phyloP scores from a whole-genome alignment of 2,888 invertebrate genomes.

The Syrphus vitripennis region DNA sequence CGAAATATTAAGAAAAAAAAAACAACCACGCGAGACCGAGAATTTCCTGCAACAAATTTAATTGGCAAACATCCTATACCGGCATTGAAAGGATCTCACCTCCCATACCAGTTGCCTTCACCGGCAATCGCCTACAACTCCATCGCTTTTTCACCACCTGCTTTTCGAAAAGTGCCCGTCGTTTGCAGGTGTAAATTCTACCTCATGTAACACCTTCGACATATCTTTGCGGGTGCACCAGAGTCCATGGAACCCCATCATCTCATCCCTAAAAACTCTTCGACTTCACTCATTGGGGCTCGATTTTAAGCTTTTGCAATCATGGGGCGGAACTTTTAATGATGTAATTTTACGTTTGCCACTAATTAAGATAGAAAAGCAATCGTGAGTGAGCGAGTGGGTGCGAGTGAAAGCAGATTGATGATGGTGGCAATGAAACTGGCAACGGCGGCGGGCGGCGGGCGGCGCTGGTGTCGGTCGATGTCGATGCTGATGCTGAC shows the following conservation, averaged over 20 bases:
- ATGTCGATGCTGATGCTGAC: background rate
- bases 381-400: slow-evolving; percentile 59
- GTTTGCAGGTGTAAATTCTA: slow-evolving; percentile 60
- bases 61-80: slow-evolving; percentile 67
- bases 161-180: slow-evolving; percentile 29
- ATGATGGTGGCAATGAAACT: background rate
- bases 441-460: background rate
- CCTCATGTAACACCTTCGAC: slow-evolving; percentile 63
- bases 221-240: slow-evolving; percentile 54
- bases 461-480: background rate
- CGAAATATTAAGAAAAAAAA: background rate
- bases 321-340: slow-evolving; percentile 71
- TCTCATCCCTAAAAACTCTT: slow-evolving; percentile 10
- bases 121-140: background rate
- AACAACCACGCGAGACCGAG: slow-evolving; percentile 52
- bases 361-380: slow-evolving; percentile 72
- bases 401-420: slow-evolving; percentile 17
- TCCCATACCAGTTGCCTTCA: background rate
- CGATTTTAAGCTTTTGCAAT: slow-evolving; percentile 63
- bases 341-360: slow-evolving; percentile 72
- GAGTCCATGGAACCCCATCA: slow-evolving; percentile 33
- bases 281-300: background rate
- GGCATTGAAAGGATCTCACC: slow-evolving; percentile 61
- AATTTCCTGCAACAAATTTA: slow-evolving; percentile 70
- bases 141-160: background rate